phyloP scores from a whole-genome alignment of 2,113 vertebrate species.

The Oceanodroma tethys region DNA sequence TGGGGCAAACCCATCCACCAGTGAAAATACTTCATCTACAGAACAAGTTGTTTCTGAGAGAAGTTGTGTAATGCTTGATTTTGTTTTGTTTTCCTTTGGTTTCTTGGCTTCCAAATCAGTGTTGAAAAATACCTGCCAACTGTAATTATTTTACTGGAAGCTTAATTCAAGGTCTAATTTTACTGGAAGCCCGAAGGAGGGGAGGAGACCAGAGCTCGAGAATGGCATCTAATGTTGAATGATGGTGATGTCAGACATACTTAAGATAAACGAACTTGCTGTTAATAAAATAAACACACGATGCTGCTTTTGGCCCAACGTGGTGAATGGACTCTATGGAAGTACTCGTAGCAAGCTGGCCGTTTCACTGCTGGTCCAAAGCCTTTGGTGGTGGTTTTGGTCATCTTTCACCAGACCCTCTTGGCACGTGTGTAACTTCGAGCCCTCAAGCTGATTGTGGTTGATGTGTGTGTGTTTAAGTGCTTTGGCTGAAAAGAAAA shows the following conservation, averaged over 20 bases:
- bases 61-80: slow-evolving; percentile 7
- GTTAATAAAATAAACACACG: neutral
- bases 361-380: neutral
- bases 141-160: slow-evolving; percentile 52
- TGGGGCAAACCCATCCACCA: neutral
- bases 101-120: slow-evolving; percentile 24
- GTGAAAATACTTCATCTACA: neutral
- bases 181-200: slow-evolving; percentile 18
- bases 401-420: neutral
- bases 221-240: neutral
- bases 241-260: neutral
- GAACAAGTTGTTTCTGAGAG: neutral
- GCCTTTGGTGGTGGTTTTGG: neutral
- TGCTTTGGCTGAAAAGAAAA: neutral
- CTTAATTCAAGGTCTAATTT: slow-evolving; percentile 21
- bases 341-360: neutral
- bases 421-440: neutral
- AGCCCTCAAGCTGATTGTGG: neutral
- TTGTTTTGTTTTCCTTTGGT: slow-evolving; percentile 14
- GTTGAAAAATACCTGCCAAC: slow-evolving; percentile 47
- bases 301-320: neutral
- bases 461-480: neutral
- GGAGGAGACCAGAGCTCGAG: neutral
- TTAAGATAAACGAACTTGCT: neutral
- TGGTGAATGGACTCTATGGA: fast-evolving